Evolutionary conservation across 1,140 invertebrate genomes (phyloP).

Genomic region (Lutraria rhynchaena): DNA sequence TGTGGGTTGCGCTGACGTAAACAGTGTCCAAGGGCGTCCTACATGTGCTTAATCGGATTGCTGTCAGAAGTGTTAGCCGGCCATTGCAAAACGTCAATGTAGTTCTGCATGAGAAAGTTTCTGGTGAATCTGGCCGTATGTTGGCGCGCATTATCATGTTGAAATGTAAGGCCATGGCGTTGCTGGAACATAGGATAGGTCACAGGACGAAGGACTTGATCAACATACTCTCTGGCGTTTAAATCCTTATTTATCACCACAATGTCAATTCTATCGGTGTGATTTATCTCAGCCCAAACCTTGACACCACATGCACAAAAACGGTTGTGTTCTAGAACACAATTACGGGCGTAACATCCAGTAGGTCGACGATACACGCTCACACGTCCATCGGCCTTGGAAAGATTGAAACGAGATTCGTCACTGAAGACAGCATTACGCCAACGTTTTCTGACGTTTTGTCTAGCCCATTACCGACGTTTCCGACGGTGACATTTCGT

Average conservation of each 20-base stretch:
- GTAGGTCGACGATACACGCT: neutral
- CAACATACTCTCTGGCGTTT: neutral
- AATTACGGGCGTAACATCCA: neutral
- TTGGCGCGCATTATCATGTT: slow-evolving; percentile 14
- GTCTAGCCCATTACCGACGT: too few species aligned
- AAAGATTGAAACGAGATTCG: neutral
- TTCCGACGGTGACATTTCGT: too few species aligned
- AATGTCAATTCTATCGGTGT: neutral
- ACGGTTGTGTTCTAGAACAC: neutral
- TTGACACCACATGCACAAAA: neutral
- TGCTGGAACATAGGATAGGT: neutral
- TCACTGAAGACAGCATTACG: neutral
- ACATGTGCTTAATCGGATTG: slow-evolving; percentile 2
- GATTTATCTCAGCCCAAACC: slow-evolving; percentile 3
- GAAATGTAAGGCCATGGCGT: neutral
- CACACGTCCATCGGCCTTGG: neutral
- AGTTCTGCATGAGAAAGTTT: slow-evolving; percentile 1
- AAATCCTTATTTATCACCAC: neutral
- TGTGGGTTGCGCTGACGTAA: neutral
- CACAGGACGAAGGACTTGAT: neutral
- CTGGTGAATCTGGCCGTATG: neutral
- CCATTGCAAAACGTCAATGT: neutral
- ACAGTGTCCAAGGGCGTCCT: neutral
- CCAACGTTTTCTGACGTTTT: too few species aligned
- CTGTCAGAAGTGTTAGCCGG: neutral